Conservation (phyloP, 2,888 invertebrate genomes). For the Sphaeridia pumilis region DNA sequence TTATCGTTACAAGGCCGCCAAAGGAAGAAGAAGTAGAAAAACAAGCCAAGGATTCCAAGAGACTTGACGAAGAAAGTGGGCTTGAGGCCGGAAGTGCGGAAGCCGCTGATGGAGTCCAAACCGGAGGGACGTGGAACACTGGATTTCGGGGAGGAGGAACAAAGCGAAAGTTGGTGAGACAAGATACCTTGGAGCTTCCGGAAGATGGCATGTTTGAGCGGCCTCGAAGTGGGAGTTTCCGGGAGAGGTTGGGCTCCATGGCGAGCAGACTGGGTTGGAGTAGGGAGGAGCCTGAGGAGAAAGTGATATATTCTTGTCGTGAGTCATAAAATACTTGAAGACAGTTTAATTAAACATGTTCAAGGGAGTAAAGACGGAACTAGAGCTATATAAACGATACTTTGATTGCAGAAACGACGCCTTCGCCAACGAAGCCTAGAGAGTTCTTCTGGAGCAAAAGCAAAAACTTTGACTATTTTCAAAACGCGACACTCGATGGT, state of each 20-base stretch:
- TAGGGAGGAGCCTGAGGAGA: neutral
- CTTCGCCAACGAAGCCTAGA: neutral
- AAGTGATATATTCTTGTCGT: conserved; percentile 11
- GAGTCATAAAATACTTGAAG: too few relatives aligned
- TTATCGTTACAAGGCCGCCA: conserved; percentile 8
- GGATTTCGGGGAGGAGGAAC: too few relatives aligned
- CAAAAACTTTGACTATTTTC: conserved; percentile 11
- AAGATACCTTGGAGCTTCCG: too few relatives aligned
- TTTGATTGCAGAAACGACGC: neutral
- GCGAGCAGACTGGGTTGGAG: neutral
- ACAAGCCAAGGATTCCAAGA: too few relatives aligned
- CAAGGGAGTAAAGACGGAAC: too few relatives aligned
- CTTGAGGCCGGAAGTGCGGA: neutral
- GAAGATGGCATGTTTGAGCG: too few relatives aligned
- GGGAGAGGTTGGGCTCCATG: neutral
- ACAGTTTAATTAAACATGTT: too few relatives aligned
- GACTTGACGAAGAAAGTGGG: too few relatives aligned
- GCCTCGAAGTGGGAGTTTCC: neutral
- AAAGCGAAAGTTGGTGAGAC: too few relatives aligned
- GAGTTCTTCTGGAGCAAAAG: conserved; percentile 9
- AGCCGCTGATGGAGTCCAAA: too few relatives aligned
- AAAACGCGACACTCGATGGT: neutral
- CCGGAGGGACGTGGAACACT: too few relatives aligned
- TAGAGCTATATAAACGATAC: too few relatives aligned
- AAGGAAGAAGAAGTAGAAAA: neutral